Evolutionary conservation across 2,113 vertebrate species (phyloP).

Genomic region (Grantiella picta): DNA sequence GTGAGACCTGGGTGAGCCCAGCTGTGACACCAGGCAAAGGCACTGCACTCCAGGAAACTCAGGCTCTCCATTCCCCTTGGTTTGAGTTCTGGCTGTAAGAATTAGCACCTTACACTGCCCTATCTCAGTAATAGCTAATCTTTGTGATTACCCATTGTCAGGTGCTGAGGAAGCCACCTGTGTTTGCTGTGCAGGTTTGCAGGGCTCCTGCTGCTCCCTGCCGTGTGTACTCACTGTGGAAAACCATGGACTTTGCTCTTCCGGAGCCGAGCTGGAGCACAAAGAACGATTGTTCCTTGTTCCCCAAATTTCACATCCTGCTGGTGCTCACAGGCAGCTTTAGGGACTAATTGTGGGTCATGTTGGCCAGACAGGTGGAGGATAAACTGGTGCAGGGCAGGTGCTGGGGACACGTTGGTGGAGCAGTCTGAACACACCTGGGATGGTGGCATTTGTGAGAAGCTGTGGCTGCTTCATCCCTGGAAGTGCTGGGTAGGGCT

Average conservation of each 20-base stretch:
- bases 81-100: background rate
- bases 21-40: background rate
- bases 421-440: background rate
- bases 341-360: accelerated
- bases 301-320: background rate
- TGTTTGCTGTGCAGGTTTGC: background rate
- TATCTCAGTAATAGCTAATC: background rate
- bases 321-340: accelerated
- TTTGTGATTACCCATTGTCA: background rate
- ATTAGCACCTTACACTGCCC: background rate
- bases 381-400: background rate
- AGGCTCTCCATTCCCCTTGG: accelerated
- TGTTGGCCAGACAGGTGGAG: background rate
- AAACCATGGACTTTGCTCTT: conserved; percentile 16
- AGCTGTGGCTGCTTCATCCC: background rate
- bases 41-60: accelerated
- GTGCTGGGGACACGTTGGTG: accelerated
- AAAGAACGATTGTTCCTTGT: background rate
- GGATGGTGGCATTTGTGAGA: background rate
- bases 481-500: background rate
- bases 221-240: background rate
- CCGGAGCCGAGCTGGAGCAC: background rate
- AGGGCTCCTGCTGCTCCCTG: background rate
- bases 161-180: background rate
- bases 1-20: background rate